Conservation (phyloP, 2,888 invertebrate genomes). For the Deilephila elpenor region DNA sequence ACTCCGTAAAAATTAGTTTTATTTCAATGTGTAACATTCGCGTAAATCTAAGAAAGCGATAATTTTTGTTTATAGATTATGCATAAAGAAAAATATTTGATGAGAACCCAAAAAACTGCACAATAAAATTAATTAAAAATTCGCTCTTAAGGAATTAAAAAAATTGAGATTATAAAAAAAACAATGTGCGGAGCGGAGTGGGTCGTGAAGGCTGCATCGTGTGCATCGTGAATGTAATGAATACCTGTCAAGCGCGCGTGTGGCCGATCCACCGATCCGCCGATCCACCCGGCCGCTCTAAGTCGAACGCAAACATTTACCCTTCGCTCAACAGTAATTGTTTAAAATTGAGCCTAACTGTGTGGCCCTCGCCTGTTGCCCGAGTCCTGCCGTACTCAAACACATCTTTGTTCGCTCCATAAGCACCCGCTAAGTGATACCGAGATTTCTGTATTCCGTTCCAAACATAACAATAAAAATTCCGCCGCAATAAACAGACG, state of each 20-base stretch:
- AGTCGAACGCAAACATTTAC: slow-evolving; percentile 84
- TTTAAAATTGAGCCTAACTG: slow-evolving; percentile 85
- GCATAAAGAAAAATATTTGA: neutral
- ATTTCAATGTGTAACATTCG: too few relatives aligned
- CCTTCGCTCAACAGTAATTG: slow-evolving; percentile 83
- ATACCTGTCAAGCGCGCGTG: slow-evolving; percentile 83
- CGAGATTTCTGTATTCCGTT: slow-evolving; percentile 31
- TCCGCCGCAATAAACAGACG: slow-evolving; percentile 58
- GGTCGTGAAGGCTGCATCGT: slow-evolving; percentile 57
- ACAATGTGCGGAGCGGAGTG: slow-evolving; percentile 39
- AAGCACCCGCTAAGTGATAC: slow-evolving; percentile 65
- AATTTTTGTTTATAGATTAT: too few relatives aligned
- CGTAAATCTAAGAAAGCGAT: too few relatives aligned
- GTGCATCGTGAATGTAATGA: slow-evolving; percentile 81
- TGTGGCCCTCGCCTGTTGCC: slow-evolving; percentile 80
- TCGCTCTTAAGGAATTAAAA: slow-evolving; percentile 38
- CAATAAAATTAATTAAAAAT: slow-evolving; percentile 1
- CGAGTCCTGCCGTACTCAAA: slow-evolving; percentile 62
- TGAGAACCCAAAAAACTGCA: neutral
- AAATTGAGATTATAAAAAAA: slow-evolving; percentile 45
- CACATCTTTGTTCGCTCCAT: slow-evolving; percentile 69
- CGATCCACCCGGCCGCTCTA: slow-evolving; percentile 55
- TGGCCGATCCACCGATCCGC: slow-evolving; percentile 70
- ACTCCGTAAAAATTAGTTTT: too few relatives aligned
- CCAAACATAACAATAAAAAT: slow-evolving; percentile 38